Evolutionary conservation across 92 coral and sea anemone species (phyloP).

Genomic region (Porites cylindrica): DNA sequence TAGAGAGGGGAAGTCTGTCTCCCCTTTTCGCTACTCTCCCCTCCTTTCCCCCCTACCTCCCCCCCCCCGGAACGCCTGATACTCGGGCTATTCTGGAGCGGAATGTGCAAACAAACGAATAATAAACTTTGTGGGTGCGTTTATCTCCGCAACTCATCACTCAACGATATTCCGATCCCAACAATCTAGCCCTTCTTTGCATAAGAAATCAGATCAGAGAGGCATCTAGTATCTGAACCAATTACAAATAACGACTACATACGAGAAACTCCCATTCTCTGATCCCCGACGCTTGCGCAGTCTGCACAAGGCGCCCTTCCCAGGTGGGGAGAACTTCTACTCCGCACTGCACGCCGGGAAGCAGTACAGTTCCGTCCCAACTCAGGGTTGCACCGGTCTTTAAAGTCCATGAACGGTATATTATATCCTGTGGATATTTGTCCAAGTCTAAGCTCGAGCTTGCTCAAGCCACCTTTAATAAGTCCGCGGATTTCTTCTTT

Average conservation of each 20-base stretch:
- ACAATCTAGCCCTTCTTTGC: too few relatives aligned
- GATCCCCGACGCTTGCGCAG: constrained; percentile 28
- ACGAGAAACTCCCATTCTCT: constrained; percentile 25
- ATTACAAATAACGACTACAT: constrained; percentile 9
- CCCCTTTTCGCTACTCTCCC: too few relatives aligned
- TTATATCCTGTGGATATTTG: constrained; percentile 42
- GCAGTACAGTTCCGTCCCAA: constrained; percentile 37
- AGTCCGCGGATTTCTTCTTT: constrained; percentile 73
- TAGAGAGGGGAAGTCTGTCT: too few relatives aligned
- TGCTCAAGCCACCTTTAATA: constrained; percentile 62
- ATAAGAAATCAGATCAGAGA: neutral
- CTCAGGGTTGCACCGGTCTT: constrained; percentile 47
- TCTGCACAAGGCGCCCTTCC: constrained; percentile 53
- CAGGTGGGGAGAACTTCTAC: constrained; percentile 52
- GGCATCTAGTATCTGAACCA: neutral
- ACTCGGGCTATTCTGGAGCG: too few relatives aligned
- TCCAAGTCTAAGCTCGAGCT: constrained; percentile 67
- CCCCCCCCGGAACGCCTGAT: too few relatives aligned
- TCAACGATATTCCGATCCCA: too few relatives aligned
- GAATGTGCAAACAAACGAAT: too few relatives aligned
- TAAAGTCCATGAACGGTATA: constrained; percentile 28
- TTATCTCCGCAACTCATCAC: too few relatives aligned
- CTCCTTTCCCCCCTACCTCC: too few relatives aligned
- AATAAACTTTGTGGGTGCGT: too few relatives aligned
- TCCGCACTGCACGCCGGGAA: constrained; percentile 25